A percentile compares a stretch with the other conserved stretches of the same genome.
Evolutionary conservation across 1,140 invertebrate genomes (phyloP).

Genomic region (Calosoma granatense): DNA sequence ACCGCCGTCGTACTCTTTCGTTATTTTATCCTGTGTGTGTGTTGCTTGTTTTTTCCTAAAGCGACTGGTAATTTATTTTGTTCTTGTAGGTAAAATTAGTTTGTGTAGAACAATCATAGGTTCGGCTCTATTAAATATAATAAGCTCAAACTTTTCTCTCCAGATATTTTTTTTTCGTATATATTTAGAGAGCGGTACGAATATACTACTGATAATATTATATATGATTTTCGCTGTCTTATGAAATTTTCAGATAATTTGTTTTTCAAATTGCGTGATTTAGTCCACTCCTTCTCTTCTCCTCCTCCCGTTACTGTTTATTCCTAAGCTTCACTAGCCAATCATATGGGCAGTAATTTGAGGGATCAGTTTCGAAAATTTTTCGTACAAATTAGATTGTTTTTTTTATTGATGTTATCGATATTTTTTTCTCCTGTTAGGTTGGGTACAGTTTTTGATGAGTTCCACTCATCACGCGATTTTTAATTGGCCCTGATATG

Average conservation of each 20-base stretch:
- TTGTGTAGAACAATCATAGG: slow-evolving; percentile 8
- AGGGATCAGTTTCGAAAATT: too few species aligned
- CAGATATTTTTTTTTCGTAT: not conserved
- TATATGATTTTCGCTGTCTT: not conserved
- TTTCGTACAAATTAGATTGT: too few species aligned
- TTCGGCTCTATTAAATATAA: slow-evolving; percentile 7
- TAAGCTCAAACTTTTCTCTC: slow-evolving; percentile 1
- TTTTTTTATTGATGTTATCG: too few species aligned
- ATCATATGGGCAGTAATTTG: too few species aligned
- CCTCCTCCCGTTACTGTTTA: too few species aligned
- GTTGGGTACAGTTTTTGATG: too few species aligned
- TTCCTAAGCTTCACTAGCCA: too few species aligned
- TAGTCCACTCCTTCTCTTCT: too few species aligned
- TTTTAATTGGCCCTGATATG: too few species aligned
- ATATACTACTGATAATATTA: not conserved
- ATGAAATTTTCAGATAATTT: not conserved
- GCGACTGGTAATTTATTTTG: slow-evolving; percentile 1
- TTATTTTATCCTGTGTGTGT: not conserved
- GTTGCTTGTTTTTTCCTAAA: slow-evolving; percentile 1
- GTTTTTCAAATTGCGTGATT: not conserved
- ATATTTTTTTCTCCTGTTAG: too few species aligned
- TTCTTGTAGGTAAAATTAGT: slow-evolving; percentile 4
- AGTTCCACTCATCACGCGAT: too few species aligned
- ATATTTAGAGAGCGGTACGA: not conserved
- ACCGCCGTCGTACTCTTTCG: not conserved